Conservation (phyloP, 2,797 vertebrate genomes). For the Urosaurus nigricauda region DNA sequence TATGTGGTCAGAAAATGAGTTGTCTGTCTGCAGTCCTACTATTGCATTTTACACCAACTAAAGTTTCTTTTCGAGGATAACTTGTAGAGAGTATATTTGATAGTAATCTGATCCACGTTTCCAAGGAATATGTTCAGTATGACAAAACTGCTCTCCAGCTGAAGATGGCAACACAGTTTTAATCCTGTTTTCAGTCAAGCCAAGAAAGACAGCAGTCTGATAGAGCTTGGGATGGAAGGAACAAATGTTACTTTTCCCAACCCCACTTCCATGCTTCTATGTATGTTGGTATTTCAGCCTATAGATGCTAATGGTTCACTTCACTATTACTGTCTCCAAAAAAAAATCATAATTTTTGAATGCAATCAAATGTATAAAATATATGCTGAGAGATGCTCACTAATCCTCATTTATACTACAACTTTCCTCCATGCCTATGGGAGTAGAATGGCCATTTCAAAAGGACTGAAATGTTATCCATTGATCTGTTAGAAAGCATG, state of each 20-base stretch:
- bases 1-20: neutral
- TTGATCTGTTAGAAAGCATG: conserved; percentile 29
- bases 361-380: conserved; percentile 46
- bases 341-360: conserved; percentile 38
- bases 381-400: conserved; percentile 31
- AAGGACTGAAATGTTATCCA: conserved; percentile 36
- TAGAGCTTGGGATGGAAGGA: neutral
- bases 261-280: neutral
- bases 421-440: neutral
- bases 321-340: neutral
- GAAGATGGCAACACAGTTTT: neutral
- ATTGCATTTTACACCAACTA: neutral
- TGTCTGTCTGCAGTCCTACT: neutral
- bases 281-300: neutral
- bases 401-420: conserved; percentile 43
- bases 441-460: conserved; percentile 42
- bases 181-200: no score
- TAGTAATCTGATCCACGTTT: neutral
- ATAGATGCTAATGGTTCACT: neutral
- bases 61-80: neutral
- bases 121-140: neutral
- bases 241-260: neutral
- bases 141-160: neutral
- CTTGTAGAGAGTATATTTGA: neutral
- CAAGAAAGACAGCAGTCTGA: neutral